Evolutionary conservation across 2,797 vertebrate species (phyloP).

Genomic region (Distichodus sexfasciatus): DNA sequence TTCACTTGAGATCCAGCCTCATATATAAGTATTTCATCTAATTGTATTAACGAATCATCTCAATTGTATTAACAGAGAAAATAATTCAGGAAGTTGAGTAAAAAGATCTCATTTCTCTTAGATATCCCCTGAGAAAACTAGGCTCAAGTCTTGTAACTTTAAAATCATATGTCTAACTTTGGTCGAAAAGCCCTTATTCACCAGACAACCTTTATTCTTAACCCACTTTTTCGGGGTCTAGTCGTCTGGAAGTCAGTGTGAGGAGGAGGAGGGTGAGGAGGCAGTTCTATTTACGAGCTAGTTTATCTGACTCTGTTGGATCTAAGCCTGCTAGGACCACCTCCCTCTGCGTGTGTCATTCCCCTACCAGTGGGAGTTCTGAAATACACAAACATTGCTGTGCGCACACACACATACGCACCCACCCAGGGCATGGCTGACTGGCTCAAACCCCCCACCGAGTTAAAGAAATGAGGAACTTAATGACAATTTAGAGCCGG

Average conservation of each 20-base stretch:
- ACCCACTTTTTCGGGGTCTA: conserved; percentile 12
- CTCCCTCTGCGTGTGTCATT: conserved; percentile 65
- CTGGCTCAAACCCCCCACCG: conserved; percentile 36
- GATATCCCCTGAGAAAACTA: too few species aligned
- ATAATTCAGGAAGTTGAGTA: too few species aligned
- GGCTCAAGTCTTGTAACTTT: too few species aligned
- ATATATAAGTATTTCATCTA: too few species aligned
- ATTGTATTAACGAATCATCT: too few species aligned
- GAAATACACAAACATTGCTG: conserved; percentile 37
- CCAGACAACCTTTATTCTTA: conserved; percentile 6
- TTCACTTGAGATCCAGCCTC: too few species aligned
- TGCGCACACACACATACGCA: conserved; percentile 13
- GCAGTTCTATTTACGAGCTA: conserved; percentile 22
- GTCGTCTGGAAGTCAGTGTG: background rate
- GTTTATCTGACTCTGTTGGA: conserved; percentile 37
- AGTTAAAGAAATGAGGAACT: conserved; percentile 38
- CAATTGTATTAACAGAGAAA: too few species aligned
- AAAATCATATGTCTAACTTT: too few species aligned
- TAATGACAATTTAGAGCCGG: conserved; percentile 34
- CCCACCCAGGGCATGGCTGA: background rate
- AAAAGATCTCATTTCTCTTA: too few species aligned
- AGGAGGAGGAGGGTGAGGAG: conserved; percentile 10
- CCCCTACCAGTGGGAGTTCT: conserved; percentile 59
- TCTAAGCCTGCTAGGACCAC: conserved; percentile 61
- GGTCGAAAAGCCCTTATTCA: background rate